These are phyloP conservation scores for Rutilus rutilus DNA, from an alignment of 2,113 vertebrate species.

Conservation along the genomic window DNA sequence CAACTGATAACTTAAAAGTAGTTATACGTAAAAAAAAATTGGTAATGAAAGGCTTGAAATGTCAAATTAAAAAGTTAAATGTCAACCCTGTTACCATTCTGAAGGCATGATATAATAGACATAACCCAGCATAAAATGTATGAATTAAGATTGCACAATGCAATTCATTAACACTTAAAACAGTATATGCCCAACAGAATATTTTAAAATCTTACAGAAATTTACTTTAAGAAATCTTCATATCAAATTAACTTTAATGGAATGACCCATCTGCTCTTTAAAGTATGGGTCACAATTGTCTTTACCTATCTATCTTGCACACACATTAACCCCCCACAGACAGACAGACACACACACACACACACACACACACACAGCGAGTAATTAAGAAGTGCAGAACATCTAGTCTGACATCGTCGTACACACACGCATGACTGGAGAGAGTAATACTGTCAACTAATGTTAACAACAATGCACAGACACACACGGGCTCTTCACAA, in stretches of 20 bases:
- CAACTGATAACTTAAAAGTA: not conserved
- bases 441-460: conserved; percentile 54
- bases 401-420: conserved; percentile 49
- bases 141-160: not conserved
- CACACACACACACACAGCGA: conserved; percentile 2
- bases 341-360: conserved; percentile 14
- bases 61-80: not conserved
- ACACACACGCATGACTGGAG: conserved; percentile 57
- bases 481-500: conserved; percentile 25
- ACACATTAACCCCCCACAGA: conserved; percentile 26
- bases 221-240: too few relatives aligned
- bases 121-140: not conserved
- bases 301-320: not conserved
- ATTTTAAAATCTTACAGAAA: not conserved
- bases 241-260: not conserved
- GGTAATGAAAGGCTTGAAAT: not conserved
- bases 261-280: not conserved
- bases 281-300: not conserved
- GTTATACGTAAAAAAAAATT: not conserved
- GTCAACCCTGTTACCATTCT: not conserved
- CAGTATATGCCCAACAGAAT: not conserved
- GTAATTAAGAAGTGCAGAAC: conserved; percentile 54
- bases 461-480: conserved; percentile 46
- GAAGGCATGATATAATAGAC: not conserved
- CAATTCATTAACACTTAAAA: not conserved